Percentiles rank a stretch among this genome's conserved stretches.
Conservation (phyloP, 2,888 invertebrate species). For the Cheilosia soror region DNA sequence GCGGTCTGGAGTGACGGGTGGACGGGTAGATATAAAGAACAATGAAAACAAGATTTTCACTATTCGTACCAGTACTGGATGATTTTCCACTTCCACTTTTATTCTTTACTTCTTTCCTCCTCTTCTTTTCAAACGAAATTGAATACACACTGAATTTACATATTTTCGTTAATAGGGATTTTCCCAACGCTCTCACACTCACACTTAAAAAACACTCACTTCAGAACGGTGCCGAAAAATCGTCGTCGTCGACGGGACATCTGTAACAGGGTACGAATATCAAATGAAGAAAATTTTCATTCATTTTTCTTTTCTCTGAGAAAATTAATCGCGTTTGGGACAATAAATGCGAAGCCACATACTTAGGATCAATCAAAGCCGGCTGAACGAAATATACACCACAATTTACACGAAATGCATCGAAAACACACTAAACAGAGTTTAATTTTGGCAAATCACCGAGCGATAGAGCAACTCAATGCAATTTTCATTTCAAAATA, state of each 20-base stretch:
- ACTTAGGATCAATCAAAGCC: slow-evolving; percentile 60
- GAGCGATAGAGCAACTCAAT: slow-evolving; percentile 37
- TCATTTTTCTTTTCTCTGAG: not conserved
- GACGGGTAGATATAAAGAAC: slow-evolving; percentile 55
- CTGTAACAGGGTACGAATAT: slow-evolving; percentile 62
- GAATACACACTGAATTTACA: slow-evolving; percentile 76
- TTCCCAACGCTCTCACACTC: slow-evolving; percentile 73
- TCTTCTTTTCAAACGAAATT: slow-evolving; percentile 69
- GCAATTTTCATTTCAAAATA: slow-evolving; percentile 41
- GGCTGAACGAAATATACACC: slow-evolving; percentile 50
- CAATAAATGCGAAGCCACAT: slow-evolving; percentile 25
- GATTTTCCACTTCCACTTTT: slow-evolving; percentile 73
- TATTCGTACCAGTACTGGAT: slow-evolving; percentile 75
- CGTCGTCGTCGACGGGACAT: slow-evolving; percentile 65
- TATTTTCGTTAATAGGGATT: slow-evolving; percentile 75
- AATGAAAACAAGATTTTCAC: slow-evolving; percentile 73
- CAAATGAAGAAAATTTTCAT: slow-evolving; percentile 37
- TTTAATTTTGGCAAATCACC: slow-evolving; percentile 47
- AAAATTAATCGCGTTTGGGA: slow-evolving; percentile 38
- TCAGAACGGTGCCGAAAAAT: slow-evolving; percentile 68
- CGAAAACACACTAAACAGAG: slow-evolving; percentile 23
- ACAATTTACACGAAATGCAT: slow-evolving; percentile 47
- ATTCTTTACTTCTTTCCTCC: slow-evolving; percentile 50
- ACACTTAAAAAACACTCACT: slow-evolving; percentile 68
- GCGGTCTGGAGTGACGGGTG: slow-evolving; percentile 34